Percentiles rank a stretch among this genome's conserved stretches.
phyloP scores from a whole-genome alignment of 2,113 vertebrate species.

The Corythoichthys intestinalis region DNA sequence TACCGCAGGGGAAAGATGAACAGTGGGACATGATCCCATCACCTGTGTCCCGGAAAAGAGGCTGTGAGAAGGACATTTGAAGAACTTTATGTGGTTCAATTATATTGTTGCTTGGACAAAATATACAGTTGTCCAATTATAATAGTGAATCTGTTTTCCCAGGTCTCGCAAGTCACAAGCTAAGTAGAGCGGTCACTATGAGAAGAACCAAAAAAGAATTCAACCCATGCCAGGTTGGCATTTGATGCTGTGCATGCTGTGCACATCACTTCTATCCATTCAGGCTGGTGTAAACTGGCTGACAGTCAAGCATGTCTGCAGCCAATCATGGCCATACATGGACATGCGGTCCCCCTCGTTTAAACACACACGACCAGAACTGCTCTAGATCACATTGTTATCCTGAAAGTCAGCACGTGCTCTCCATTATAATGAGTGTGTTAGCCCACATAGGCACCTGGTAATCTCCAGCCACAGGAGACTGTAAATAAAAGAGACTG shows the following conservation, averaged over 20 bases:
- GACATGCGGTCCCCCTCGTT: constrained; percentile 45
- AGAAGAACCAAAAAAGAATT: constrained; percentile 14
- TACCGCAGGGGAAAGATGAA: constrained; percentile 40
- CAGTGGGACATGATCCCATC: constrained; percentile 19
- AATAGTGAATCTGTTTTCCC: constrained; percentile 5
- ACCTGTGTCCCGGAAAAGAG: constrained; percentile 20
- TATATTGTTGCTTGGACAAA: neutral
- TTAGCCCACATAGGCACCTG: neutral
- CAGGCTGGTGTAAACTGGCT: constrained; percentile 64
- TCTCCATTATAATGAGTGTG: neutral
- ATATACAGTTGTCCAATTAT: constrained; percentile 7
- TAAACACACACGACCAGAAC: constrained; percentile 15
- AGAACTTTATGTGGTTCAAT: neutral
- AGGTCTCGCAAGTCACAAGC: neutral
- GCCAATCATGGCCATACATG: constrained; percentile 71
- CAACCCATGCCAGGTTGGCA: constrained; percentile 63
- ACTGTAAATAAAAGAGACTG: neutral
- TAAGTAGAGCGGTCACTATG: constrained; percentile 9
- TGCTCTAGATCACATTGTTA: neutral
- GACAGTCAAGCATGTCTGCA: constrained; percentile 63
- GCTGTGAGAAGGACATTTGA: constrained; percentile 10
- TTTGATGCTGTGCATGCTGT: constrained; percentile 57
- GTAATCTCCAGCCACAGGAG: neutral
- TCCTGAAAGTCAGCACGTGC: neutral
- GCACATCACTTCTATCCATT: constrained; percentile 52